Evolutionary conservation across 2,797 vertebrate species (phyloP), one percentile per base, ranked within the genome.

Genomic region (Ciconia nigra): DNA sequence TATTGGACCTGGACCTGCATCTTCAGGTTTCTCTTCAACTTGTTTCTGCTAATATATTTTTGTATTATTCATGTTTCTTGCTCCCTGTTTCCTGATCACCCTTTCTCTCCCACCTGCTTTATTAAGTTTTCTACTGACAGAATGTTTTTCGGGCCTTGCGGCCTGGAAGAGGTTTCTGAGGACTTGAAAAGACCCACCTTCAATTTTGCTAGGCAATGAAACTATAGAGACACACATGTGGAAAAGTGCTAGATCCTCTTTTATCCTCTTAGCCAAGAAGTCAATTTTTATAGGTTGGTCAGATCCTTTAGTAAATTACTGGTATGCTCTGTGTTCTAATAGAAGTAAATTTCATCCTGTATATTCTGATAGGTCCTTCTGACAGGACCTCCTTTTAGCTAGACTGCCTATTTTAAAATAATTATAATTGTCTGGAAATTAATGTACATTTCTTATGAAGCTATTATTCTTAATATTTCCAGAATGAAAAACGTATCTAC

Each of bases 401-500:
- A 58, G 39, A 42, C 51, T 58, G 74, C 15, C 3, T 65, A 37
- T 78, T 90, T 85, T 54, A 78, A 95, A 83, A 55, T 24, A 91
- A 70, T 61, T 73, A 41, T 47, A 63, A 61, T 83, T 93, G 15
- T 8, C 37, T 57, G 28, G 47, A 83, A 95, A 86, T 49, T 46
- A 66, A 70, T 33, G 18, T 42, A 54, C 2, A 1, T 61, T 67
- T 72, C 37, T 65, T 69, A 78, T 42, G 19, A 91, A 74, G 26
- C 35, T 81, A 54, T 74, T 94, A 74, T 78, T 92, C 20, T 84
- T 73, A 78, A 31, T 21, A 83, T 89, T 87, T 97, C 35, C 67
- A 86, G 62, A 97, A 93, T 83, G 25, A 78, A 95, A 95, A 91
- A 42, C 69, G 44, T 78, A 88, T 44, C 72, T 65, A 17, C 28